Evolutionary conservation across 2,888 invertebrate genomes (phyloP).

Genomic region (Teleiodes luculella): DNA sequence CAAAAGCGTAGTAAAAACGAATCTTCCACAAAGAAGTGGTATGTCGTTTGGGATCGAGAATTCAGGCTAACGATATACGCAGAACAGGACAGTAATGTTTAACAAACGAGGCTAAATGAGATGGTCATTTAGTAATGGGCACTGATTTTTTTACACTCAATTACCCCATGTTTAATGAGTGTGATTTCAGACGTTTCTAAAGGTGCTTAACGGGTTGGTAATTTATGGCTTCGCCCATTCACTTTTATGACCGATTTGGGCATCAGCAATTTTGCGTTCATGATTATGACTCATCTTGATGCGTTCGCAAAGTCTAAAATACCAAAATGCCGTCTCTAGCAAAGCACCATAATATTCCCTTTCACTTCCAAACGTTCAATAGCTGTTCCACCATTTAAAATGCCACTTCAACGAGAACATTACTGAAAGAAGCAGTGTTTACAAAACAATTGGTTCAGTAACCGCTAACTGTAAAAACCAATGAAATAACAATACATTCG

Average conservation of each 20-base stretch:
- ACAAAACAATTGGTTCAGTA: conserved; percentile 1
- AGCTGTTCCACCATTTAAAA: background rate
- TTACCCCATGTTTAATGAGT: background rate
- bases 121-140: conserved; percentile 29
- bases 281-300: background rate
- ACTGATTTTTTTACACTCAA: background rate
- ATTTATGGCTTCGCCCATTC: background rate
- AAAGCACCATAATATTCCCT: background rate
- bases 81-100: conserved; percentile 30
- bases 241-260: background rate
- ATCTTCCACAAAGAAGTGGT: conserved; percentile 12
- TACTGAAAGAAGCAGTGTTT: conserved; percentile 1
- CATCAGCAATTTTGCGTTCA: background rate
- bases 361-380: background rate
- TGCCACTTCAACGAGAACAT: background rate
- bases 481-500: conserved; percentile 8
- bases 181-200: background rate
- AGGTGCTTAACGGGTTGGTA: no score
- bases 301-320: background rate
- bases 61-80: conserved; percentile 31
- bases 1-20: background rate
- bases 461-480: background rate
- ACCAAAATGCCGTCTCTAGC: background rate
- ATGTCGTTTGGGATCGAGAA: conserved; percentile 16
- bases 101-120: conserved; percentile 36